Conservation (phyloP, 2,888 invertebrate genomes). For the Pelosia muscerda region DNA sequence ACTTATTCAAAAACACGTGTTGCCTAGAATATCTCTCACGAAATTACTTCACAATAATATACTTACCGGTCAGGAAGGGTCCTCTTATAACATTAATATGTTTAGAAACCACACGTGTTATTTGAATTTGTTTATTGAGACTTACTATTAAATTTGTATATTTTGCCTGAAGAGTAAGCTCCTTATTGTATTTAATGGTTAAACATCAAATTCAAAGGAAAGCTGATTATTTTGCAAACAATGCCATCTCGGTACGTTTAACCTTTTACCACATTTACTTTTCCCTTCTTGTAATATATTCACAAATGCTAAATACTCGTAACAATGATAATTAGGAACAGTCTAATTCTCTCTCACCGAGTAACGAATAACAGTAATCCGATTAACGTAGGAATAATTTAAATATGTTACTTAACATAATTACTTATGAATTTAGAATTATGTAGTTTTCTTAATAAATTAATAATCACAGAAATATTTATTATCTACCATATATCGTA, state of each 20-base stretch:
- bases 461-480: no score
- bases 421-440: no score
- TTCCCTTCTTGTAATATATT: conserved; percentile 14
- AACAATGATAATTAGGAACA: not conserved
- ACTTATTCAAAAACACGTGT: no score
- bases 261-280: conserved; percentile 10
- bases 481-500: no score
- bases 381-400: no score
- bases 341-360: no score
- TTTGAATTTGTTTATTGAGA: not conserved
- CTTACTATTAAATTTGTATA: not conserved
- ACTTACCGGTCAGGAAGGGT: no score
- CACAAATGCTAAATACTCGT: not conserved
- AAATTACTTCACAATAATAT: no score
- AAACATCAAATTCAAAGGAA: conserved; percentile 8
- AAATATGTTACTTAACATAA: no score
- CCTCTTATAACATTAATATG: not conserved
- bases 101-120: not conserved
- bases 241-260: conserved; percentile 2
- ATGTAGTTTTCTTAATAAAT: no score
- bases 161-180: not conserved
- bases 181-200: not conserved
- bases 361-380: no score
- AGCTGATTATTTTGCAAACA: conserved; percentile 24
- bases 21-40: no score